Evolutionary conservation across 2,888 invertebrate species (phyloP), one percentile per base, ranked within the genome.

Genomic region (Perizoma flavofasciatum): DNA sequence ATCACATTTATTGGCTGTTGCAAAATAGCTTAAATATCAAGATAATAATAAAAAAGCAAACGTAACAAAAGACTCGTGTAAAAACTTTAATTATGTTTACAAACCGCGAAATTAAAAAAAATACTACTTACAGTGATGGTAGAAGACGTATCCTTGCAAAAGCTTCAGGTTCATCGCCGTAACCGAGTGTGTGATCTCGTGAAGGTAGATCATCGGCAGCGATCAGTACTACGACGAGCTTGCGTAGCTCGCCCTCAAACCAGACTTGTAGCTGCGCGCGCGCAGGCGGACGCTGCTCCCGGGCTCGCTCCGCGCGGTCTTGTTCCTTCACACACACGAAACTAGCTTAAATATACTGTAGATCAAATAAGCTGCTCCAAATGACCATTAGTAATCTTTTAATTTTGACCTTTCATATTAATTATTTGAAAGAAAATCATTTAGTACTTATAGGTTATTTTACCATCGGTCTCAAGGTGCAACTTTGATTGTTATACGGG

Each of bases 251-350:
- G 61, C 95, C 94, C 79, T 97, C 96, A 90, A 97, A 97, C 95
- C 96, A 97, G 56, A 98, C 95, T 83, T 98, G 97, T 68, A 98
- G 94, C 87, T 97, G 97, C 41, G 98, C 95, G 32, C 97, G 94
- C 46, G 97, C 97, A 34, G 95, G 94, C 70, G 94, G 95, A 65
- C 96, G 94, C 84, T 96, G 94, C 85, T 96, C 96, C 62, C 83
- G 78, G 41, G 82, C 83, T 6, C 89, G 76, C 66, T 90, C 89
- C 37, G 84, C 85, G 6, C 90, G 86, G 59, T 91, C 91, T 75
- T 91, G 91, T 75, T 90, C 91, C 92, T 92, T 86, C 61, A 80
- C 70, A 71, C 45, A 61, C 59, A 64, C 56, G 43, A 50, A 49
- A 40, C 52, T 22, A 53, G 45, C 56, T 48, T 35, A 52, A 59